Evolutionary conservation across 2,888 invertebrate species (phyloP).

Genomic region (Philereme transversata): DNA sequence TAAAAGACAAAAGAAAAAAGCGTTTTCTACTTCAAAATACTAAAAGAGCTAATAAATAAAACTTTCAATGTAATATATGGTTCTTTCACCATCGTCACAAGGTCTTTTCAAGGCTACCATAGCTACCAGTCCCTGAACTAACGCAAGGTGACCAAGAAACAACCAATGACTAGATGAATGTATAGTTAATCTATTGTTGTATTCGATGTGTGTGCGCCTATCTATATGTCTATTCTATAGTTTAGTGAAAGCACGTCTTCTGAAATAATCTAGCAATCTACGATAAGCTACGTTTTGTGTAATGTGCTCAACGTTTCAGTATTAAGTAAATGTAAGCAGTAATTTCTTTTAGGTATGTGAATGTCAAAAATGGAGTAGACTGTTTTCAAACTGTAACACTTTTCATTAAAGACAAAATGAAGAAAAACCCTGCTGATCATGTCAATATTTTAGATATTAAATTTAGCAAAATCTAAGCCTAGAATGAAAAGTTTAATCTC

Average conservation of each 20-base stretch:
- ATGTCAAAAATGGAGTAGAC: constrained; percentile 58
- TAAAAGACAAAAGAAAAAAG: constrained; percentile 33
- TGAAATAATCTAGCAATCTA: constrained; percentile 48
- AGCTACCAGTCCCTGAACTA: no score
- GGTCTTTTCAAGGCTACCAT: no score
- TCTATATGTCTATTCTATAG: constrained; percentile 29
- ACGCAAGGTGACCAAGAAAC: no score
- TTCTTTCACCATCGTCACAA: not conserved
- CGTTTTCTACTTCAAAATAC: constrained; percentile 34
- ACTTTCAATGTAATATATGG: constrained; percentile 16
- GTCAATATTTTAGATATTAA: constrained; percentile 35
- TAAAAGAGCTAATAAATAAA: constrained; percentile 31
- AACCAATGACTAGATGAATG: no score
- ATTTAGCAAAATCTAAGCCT: constrained; percentile 57
- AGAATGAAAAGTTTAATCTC: constrained; percentile 66
- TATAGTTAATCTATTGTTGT: constrained; percentile 14
- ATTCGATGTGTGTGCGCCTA: constrained; percentile 37
- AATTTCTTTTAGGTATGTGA: constrained; percentile 41
- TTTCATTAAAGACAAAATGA: constrained; percentile 71
- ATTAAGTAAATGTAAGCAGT: constrained; percentile 51
- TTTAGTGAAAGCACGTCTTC: constrained; percentile 32
- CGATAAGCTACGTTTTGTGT: constrained; percentile 57
- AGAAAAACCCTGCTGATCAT: constrained; percentile 62
- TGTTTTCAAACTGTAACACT: constrained; percentile 54
- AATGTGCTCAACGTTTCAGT: constrained; percentile 56